Base-by-base conservation (phyloP, 2,888 invertebrate genomes). In the Encarsia formosa region DNA sequence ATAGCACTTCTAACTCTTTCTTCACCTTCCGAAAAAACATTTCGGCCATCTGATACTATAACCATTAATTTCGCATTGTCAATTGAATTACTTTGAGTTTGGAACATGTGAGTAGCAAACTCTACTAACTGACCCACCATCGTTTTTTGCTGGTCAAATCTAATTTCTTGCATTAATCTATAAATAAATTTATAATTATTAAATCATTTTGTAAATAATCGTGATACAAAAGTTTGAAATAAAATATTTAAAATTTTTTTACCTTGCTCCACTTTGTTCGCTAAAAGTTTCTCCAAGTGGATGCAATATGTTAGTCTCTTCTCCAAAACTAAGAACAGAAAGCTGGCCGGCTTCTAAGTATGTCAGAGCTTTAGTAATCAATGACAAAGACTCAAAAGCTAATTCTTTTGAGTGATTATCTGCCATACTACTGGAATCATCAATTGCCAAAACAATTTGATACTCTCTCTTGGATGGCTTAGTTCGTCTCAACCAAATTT, bases 401-500 rank as follows among this genome's bases (percentile, higher is more conserved):
- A 98, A 75, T 73, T 91, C 88, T 69, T 91, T 91, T 38, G 91
- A 90, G 66, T 87, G 84, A 66, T 89, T 91, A 63, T 91, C 89
- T n/a, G 86, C 81, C 92, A 92, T 92, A 3, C 85, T 85, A 66
- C 87, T 87, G 0, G 98, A 98, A 73, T 99, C 97, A 71, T 99
- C 99, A 5, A 99, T 85, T 0, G 99, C 98, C 38, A 99, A 79
- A 18, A 95, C 85, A 42, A 98, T 92, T 74, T 96, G 96, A 75
- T 99, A 99, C 63, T 98, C 90, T 41, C 99, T 80, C 68, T 94
- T 92, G 1, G 92, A 93, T 0, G 96, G 95, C 72, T 94, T 94
- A 0, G 94, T 97, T 48, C 99, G 79, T 13, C 98, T 80, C 65
- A 99, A 71, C 99, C 99, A 99, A 67, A 99, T 99, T 74, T 97